A percentile compares a stretch with the other conserved stretches of the same genome.
Evolutionary conservation across 2,113 vertebrate species (phyloP).

Genomic region (Passer domesticus): DNA sequence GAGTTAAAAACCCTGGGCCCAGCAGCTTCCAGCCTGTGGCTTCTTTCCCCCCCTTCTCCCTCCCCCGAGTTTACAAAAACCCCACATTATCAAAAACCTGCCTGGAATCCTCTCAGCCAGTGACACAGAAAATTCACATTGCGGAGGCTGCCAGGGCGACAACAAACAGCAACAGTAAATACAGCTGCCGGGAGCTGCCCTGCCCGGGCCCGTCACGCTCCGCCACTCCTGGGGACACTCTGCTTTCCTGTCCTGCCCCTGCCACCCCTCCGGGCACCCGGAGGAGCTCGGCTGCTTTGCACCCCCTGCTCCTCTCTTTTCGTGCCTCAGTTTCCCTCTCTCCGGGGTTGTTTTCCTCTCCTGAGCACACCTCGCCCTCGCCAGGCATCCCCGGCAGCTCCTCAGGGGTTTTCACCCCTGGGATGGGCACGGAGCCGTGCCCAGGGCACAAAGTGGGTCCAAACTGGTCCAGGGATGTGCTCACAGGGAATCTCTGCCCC

Average conservation of each 20-base stretch:
- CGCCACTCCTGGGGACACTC: background rate
- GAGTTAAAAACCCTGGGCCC: conserved; percentile 52
- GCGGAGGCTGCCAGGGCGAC: conserved; percentile 84
- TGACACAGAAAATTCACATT: conserved; percentile 95
- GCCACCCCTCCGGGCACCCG: background rate
- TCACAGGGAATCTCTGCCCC: background rate
- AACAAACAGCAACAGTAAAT: conserved; percentile 89
- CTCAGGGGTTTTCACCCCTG: background rate
- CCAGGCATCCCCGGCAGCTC: fast-evolving
- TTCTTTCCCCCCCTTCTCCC: background rate
- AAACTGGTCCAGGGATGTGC: background rate
- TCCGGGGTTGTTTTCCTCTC: background rate
- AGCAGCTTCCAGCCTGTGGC: conserved; percentile 29
- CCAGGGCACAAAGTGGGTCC: background rate
- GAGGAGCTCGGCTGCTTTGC: background rate
- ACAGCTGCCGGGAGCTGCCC: conserved; percentile 80
- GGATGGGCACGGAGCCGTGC: background rate
- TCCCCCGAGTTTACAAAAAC: conserved; percentile 36
- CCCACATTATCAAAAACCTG: conserved; percentile 85
- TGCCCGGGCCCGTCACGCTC: conserved; percentile 69
- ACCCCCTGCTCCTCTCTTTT: background rate
- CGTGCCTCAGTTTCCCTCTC: background rate
- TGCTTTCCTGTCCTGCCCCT: background rate
- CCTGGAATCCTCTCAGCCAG: conserved; percentile 91
- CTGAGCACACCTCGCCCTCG: background rate